Conservation (phyloP, 2,888 invertebrate genomes). For the Rhamnusium bicolor region DNA sequence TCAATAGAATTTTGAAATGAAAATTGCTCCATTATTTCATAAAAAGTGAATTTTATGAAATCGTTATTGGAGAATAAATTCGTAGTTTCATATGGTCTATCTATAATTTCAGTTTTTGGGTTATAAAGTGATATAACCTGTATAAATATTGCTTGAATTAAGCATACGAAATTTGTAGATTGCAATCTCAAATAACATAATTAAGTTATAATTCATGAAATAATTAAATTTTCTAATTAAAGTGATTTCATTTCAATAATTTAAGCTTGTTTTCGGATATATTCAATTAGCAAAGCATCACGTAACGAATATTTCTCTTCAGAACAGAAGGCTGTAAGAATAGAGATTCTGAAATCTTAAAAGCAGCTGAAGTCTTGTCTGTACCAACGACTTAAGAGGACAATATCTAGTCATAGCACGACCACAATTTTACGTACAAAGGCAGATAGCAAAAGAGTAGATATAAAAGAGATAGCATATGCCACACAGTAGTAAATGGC, state of each 20-base stretch:
- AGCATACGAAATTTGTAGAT: too few species aligned
- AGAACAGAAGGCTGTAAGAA: not conserved
- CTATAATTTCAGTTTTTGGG: too few species aligned
- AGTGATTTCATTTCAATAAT: not conserved
- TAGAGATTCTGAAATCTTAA: constrained; percentile 10
- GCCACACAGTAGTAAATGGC: constrained; percentile 15
- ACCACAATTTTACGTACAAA: constrained; percentile 23
- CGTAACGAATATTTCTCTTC: not conserved
- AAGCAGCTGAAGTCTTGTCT: not conserved
- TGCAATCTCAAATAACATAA: too few species aligned
- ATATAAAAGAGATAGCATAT: constrained; percentile 19
- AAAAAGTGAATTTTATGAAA: too few species aligned
- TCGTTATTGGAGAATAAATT: too few species aligned
- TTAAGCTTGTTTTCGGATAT: not conserved
- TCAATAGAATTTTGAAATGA: too few species aligned
- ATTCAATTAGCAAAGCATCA: constrained; percentile 15
- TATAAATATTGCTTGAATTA: too few species aligned
- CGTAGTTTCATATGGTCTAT: too few species aligned
- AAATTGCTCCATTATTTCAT: too few species aligned
- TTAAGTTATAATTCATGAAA: not conserved
- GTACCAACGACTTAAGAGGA: constrained; percentile 21
- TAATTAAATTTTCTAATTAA: not conserved
- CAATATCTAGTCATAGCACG: constrained; percentile 24
- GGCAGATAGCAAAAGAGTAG: constrained; percentile 17
- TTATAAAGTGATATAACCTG: too few species aligned